Evolutionary conservation across 2,113 vertebrate genomes (phyloP), one percentile per base, ranked within the genome.

Genomic region (Forbesichthys agassizii): DNA sequence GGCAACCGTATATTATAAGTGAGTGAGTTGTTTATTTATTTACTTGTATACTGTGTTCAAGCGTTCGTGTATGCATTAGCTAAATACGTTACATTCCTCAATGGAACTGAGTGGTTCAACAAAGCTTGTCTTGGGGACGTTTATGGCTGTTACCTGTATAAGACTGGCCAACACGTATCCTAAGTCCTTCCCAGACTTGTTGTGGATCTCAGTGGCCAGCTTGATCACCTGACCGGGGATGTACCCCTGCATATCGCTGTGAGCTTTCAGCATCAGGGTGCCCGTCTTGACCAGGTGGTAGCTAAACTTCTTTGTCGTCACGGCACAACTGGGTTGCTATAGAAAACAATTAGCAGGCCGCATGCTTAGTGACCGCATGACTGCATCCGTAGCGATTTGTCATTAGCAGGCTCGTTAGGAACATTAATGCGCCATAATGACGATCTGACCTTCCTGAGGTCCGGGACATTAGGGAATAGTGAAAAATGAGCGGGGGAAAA

Each of bases 271-370:
- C 85, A 95, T 84, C 57, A 98, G 84, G 0, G 93, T 96, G 48
- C 97, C 98, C 0, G 95, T 96, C 91, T 96, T 98, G 88, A 99
- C 94, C 68, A 99, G 93, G 83, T 96, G 95, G 92, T 99, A 99
- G 91, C 78, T 97, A 90, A 99, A 98, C 90, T 96, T 99, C 92
- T 95, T 99, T 2, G 94, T 95, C 73, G 90, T 69, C 33, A 95
- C 93, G 14, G 92, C 92, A 0, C 89, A 93, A 47, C 94, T 99
- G 65, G 92, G 91, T 77, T 95, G 93, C 97, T 99, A 86, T 55
- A 62, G 33, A 48, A 10, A 69, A 9, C 56, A 11, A 78, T 52
- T 7, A 1, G 0, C 9, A 36, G 61, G 11, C 33, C 11, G 33
- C 68, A 52, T 7, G 46, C 42, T 62, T 64, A 52, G 61, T n/a